phyloP scores from a whole-genome alignment of 37 sponge, comb jelly and placozoan species.

The Crambe crambe region DNA sequence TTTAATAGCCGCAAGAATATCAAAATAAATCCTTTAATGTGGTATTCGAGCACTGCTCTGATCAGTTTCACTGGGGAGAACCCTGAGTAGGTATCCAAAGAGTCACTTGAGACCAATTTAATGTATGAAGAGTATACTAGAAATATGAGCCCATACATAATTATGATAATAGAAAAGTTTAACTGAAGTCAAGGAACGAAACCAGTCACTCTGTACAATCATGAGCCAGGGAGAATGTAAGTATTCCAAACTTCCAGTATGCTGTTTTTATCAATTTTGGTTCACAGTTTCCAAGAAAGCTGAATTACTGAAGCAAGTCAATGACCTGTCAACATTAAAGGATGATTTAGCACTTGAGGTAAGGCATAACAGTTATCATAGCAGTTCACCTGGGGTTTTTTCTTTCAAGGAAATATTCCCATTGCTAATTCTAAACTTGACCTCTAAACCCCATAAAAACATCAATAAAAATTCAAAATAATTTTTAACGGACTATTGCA shows the following conservation, averaged over 20 bases:
- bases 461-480: no score
- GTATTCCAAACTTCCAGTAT: constrained; percentile 4
- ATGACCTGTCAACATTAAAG: constrained; percentile 30
- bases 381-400: no score
- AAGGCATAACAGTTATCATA: not conserved
- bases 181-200: constrained; percentile 49
- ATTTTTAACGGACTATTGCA: no score
- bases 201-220: constrained; percentile 45
- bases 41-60: no score
- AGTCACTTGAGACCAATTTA: no score
- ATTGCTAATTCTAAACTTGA: no score
- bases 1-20: no score
- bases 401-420: no score
- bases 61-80: no score
- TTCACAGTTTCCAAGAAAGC: constrained; percentile 43
- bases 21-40: no score
- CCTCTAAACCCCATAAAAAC: no score
- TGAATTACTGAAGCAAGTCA: constrained; percentile 36
- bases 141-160: not conserved
- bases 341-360: constrained; percentile 52
- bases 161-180: not conserved
- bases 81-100: no score
- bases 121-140: not conserved
- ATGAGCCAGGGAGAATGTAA: constrained; percentile 60
- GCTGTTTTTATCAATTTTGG: constrained; percentile 1